Conservation (phyloP, 2,888 invertebrate species). For the Altica lythri region DNA sequence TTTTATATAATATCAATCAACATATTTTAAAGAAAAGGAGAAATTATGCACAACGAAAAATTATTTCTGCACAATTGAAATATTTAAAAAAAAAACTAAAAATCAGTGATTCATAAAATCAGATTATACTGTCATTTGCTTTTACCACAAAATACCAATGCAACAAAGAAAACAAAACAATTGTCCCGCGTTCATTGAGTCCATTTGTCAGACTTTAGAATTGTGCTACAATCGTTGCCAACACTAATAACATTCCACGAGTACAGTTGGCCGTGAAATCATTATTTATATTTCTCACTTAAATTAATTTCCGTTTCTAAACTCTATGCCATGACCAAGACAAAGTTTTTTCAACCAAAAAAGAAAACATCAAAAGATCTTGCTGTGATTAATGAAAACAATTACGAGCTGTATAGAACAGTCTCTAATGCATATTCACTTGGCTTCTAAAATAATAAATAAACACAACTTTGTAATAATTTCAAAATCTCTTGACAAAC, state of each 20-base stretch:
- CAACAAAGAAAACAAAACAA: constrained; percentile 6
- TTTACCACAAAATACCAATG: not conserved
- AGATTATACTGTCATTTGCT: not conserved
- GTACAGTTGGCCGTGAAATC: constrained; percentile 28
- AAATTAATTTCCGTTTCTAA: constrained; percentile 27
- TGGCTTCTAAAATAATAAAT: too few relatives aligned
- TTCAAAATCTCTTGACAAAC: too few relatives aligned
- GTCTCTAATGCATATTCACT: too few relatives aligned
- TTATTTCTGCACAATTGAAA: too few relatives aligned
- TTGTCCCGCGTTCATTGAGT: constrained; percentile 12
- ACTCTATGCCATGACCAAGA: constrained; percentile 14
- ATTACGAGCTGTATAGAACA: constrained; percentile 4
- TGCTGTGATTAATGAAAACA: constrained; percentile 4
- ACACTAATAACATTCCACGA: constrained; percentile 29
- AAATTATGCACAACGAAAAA: too few relatives aligned
- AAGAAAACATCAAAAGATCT: constrained; percentile 4
- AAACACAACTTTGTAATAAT: too few relatives aligned
- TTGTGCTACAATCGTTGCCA: constrained; percentile 17
- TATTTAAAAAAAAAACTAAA: too few relatives aligned
- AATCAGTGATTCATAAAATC: not conserved
- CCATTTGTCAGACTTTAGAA: constrained; percentile 18
- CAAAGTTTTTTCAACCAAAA: constrained; percentile 8
- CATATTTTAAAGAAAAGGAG: too few relatives aligned
- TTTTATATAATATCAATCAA: too few relatives aligned
- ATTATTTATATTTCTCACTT: constrained; percentile 22